Evolutionary conservation across 53 echinoderm and acorn worm genomes (phyloP), one percentile per base, ranked within the genome.

Genomic region (Pentamera pediparva): DNA sequence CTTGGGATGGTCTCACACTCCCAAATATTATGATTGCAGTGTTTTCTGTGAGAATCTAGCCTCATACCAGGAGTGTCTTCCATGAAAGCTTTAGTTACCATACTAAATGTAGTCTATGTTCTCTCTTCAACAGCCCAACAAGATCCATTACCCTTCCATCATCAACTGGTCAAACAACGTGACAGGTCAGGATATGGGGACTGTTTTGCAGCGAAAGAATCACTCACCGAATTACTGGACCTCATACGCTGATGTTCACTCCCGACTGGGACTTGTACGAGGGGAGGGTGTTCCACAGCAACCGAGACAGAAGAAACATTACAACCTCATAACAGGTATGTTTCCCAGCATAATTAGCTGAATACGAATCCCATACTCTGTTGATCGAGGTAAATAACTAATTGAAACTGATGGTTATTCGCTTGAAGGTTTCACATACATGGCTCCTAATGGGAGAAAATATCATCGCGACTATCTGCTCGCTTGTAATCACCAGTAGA

Each of bases 141-240:
- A 74, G 45, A 70, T 91, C 32, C 91, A 91, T 62, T 88, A 91
- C 37, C 88, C 91, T 21, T 80, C 86, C 41, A 59, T 96, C 3
- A 49, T 88, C 29, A 91, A 96, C 56, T 88, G 91, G 86, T 88
- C 88, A 0, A 88, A 86, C 74, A 96, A 91, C 40, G 85, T 88
- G 24, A 82, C 79, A 4, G 96, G 96, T 21, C 75, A 78, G 17
- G 86, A 96, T 35, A 96, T 96, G 96, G 85, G 86, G 56, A 82
- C 80, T 48, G 91, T 78, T 12, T 59, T 96, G 32, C 79, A 65
- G 50, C 81, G 91, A 26, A 56, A 76, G 45, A 67, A 80, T 74
- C 86, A 90, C 32, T 61, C 72, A 38, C 64, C 70, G 17, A 82
- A 96, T 74, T 96, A 88, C 65, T 96, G 96, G 96, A 96, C 85